Evolutionary conservation across 2,113 vertebrate species (phyloP), one percentile per base, ranked within the genome.

Genomic region (Macrotus californicus): DNA sequence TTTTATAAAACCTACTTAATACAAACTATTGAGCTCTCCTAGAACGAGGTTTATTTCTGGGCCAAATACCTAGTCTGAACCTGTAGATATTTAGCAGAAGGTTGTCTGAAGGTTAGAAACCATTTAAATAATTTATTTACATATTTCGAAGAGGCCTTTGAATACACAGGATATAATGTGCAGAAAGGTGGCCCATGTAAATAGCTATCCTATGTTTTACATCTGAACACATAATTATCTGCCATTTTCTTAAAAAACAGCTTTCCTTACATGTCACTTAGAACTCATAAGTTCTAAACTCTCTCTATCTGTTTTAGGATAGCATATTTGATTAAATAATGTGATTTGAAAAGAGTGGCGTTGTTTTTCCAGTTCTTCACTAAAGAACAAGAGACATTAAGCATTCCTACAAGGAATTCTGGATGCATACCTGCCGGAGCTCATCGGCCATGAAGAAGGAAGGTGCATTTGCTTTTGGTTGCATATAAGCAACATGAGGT

Each of bases 371-470:
- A 21, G 64, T 19, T 72, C 73, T 46, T 43, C 26, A 61, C 2
- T 50, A 43, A 75, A 67, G 13, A 29, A 73, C 2, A 46, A 24
- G 0, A 87, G 22, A 93, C 31, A 54, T 0, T 0, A 41, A 88
- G 34, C 50, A 66, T 69, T 85, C 90, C 75, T 26, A 54, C 67
- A 50, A 69, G 6, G 82, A 93, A 94, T 82, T 94, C 79, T 46
- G 73, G 75, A 22, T 92, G 39, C 94, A 85, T 99, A 99, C 99
- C 99, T 99, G 99, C 98, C 99, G 98, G 79, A 99, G 99, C 96
- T 99, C 99, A 93, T 99, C 99, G 29, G 99, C 99, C 99, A 99
- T 99, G 96, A 99, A 99, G 98, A 99, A 99, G 76, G 99, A 99
- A 96, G 99, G 99, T 97, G 99, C 99, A 64, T 99, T 99, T 93